A percentile compares a stretch with the other conserved stretches of the same genome.
phyloP scores from a whole-genome alignment of 2,113 vertebrate genomes.

The Lepidothrix coronata region DNA sequence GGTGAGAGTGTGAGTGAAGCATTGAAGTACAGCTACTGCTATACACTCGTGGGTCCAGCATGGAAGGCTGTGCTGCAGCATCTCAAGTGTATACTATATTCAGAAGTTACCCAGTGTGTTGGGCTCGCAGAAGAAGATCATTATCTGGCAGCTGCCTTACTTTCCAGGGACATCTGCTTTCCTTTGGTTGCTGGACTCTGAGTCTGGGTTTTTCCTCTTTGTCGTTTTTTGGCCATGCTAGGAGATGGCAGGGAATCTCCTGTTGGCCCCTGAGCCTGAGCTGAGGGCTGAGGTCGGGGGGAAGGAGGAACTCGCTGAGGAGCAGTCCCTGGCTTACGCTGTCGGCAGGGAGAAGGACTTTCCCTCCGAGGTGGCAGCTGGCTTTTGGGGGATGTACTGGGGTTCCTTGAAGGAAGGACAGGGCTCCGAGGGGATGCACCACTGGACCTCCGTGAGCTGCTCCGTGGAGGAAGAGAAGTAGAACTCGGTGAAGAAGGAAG shows the following conservation, averaged over 20 bases:
- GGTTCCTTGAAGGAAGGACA: conserved; percentile 75
- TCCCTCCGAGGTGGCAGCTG: conserved; percentile 79
- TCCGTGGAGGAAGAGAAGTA: conserved; percentile 54
- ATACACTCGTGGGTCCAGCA: conserved; percentile 64
- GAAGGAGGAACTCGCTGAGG: conserved; percentile 69
- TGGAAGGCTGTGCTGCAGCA: conserved; percentile 77
- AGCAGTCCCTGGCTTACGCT: conserved; percentile 66
- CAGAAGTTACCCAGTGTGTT: conserved; percentile 54
- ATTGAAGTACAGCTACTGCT: conserved; percentile 57
- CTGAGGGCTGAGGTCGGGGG: conserved; percentile 69
- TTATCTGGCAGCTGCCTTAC: conserved; percentile 85
- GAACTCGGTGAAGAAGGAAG: conserved; percentile 51
- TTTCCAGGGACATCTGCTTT: conserved; percentile 75
- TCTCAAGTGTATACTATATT: conserved; percentile 68
- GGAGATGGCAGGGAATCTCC: conserved; percentile 74
- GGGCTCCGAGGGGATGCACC: conserved; percentile 66
- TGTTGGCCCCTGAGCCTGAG: conserved; percentile 70
- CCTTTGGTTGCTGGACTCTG: conserved; percentile 78
- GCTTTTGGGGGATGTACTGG: conserved; percentile 81
- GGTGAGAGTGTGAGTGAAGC: conserved; percentile 64
- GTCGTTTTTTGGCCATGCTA: conserved; percentile 71
- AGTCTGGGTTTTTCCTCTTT: conserved; percentile 79
- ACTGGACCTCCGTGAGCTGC: conserved; percentile 74
- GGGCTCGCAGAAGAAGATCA: conserved; percentile 71
- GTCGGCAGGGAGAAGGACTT: conserved; percentile 87